Evolutionary conservation across 2,888 invertebrate genomes (phyloP).

Genomic region (Drosophila suboccidentalis): DNA sequence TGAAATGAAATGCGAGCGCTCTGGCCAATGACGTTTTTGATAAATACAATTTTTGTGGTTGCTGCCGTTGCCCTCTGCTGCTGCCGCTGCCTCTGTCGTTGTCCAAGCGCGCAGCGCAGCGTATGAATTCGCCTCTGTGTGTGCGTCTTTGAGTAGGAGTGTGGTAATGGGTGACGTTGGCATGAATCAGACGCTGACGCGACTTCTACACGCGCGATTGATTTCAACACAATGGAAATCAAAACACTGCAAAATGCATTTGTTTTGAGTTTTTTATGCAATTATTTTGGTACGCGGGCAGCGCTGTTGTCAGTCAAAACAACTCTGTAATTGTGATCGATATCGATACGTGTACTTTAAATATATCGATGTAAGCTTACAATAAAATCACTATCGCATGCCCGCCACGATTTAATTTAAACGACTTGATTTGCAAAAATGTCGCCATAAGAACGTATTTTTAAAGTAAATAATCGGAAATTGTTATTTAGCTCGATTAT

Average conservation of each 20-base stretch:
- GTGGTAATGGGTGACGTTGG: conserved; percentile 24
- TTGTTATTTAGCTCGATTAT: not conserved
- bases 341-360: conserved; percentile 22
- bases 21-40: conserved; percentile 52
- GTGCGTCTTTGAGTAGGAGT: conserved; percentile 11
- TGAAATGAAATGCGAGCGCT: conserved; percentile 44
- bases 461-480: not conserved
- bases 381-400: not conserved
- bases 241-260: conserved; percentile 41
- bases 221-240: conserved; percentile 30
- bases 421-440: not conserved
- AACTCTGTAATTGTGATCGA: conserved; percentile 31
- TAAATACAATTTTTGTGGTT: conserved; percentile 40
- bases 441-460: not conserved
- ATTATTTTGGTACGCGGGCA: conserved; percentile 42
- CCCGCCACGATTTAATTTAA: not conserved
- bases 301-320: conserved; percentile 14
- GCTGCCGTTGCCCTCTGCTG: conserved; percentile 11
- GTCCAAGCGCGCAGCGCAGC: conserved; percentile 21
- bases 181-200: conserved; percentile 43
- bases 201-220: conserved; percentile 27
- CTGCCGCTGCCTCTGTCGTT: conserved; percentile 2
- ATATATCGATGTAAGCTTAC: conserved; percentile 6
- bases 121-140: not conserved
- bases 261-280: conserved; percentile 48